phyloP scores from a whole-genome alignment of 2,888 invertebrate species.

The Chelonus formosanus region DNA sequence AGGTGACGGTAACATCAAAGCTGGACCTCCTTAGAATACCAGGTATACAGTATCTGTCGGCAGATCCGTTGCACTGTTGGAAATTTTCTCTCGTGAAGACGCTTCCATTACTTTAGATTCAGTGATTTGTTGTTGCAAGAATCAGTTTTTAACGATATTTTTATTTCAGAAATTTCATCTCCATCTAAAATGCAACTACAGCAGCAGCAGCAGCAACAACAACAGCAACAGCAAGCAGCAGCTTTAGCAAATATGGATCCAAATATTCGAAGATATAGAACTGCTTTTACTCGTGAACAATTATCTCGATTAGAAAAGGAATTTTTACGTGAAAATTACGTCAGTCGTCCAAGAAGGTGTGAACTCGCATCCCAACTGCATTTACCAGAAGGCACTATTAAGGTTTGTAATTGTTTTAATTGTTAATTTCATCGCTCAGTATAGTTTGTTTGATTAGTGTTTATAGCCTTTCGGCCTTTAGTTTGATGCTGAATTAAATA shows the following conservation, averaged over 20 bases:
- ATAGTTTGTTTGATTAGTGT: constrained; percentile 52
- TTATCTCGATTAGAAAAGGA: constrained; percentile 92
- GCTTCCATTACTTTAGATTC: not conserved
- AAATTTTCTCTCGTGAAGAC: not conserved
- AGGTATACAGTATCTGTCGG: no score
- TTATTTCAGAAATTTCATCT: not conserved
- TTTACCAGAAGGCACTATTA: constrained; percentile 96
- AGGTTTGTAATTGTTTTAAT: constrained; percentile 71
- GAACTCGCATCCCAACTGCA: constrained; percentile 93
- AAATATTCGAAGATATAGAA: constrained; percentile 88
- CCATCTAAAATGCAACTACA: constrained; percentile 26
- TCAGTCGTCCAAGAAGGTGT: constrained; percentile 92
- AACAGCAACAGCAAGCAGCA: constrained; percentile 37
- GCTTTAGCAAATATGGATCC: constrained; percentile 66
- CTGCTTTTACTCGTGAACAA: constrained; percentile 97
- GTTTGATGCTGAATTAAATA: no score
- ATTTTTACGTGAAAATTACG: constrained; percentile 97
- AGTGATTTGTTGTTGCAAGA: not conserved
- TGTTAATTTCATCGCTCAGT: not conserved
- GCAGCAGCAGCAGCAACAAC: constrained; percentile 29
- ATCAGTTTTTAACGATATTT: no score
- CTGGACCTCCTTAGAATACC: not conserved
- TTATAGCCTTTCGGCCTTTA: constrained; percentile 42
- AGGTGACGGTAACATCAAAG: not conserved
- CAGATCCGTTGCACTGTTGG: not conserved